These are phyloP conservation scores for Petrophora chlorosata DNA, from an alignment of 2,888 invertebrate species.

Conservation along the genomic window DNA sequence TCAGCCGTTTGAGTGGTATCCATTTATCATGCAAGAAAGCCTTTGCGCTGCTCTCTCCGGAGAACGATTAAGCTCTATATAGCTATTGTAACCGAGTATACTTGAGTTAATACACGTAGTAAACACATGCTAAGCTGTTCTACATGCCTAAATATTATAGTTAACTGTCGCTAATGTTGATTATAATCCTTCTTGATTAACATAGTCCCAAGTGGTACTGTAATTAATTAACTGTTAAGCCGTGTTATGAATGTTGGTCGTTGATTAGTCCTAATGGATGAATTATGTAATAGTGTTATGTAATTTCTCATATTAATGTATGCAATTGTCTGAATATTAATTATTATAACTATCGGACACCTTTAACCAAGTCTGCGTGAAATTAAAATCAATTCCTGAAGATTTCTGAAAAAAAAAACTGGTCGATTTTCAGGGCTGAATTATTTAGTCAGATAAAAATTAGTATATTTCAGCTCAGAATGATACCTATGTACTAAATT, in stretches of 20 bases:
- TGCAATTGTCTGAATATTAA: no score
- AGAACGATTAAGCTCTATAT: constrained; percentile 45
- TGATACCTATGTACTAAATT: no score
- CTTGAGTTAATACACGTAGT: background rate
- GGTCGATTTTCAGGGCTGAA: no score
- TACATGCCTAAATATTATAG: background rate
- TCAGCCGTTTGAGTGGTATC: constrained; percentile 37
- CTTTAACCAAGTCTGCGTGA: no score
- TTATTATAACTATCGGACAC: no score
- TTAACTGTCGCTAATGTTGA: constrained; percentile 15
- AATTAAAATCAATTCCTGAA: no score
- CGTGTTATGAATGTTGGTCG: background rate
- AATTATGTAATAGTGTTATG: background rate
- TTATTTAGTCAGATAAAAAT: no score
- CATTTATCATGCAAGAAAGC: constrained; percentile 50
- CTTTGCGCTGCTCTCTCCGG: constrained; percentile 39
- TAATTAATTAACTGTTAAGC: constrained; percentile 12
- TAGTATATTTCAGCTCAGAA: no score
- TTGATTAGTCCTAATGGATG: constrained; percentile 5
- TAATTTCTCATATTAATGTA: no score
- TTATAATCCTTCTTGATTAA: constrained; percentile 9
- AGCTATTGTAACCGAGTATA: constrained; percentile 1
- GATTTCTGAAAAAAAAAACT: no score
- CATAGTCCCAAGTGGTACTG: constrained; percentile 2
- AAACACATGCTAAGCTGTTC: constrained; percentile 1